phyloP scores from a whole-genome alignment of 2,888 invertebrate species.

The Cephus nigrinus region DNA sequence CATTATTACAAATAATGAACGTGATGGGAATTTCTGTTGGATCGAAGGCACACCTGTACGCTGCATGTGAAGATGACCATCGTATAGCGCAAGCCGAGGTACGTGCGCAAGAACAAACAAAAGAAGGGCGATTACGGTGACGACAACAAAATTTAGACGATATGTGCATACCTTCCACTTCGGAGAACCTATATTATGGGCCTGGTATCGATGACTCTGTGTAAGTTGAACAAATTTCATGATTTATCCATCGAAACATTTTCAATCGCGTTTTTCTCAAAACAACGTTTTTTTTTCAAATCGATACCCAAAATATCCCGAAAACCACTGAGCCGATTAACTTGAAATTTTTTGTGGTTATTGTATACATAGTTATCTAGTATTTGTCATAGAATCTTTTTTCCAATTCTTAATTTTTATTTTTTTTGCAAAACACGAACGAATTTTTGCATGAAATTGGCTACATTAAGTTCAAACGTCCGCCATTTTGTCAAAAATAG shows the following conservation, averaged over 20 bases:
- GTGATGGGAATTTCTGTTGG: slow-evolving; percentile 11
- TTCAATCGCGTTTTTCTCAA: too few relatives aligned
- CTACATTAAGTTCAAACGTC: too few relatives aligned
- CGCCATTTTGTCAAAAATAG: too few relatives aligned
- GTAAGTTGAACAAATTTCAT: too few relatives aligned
- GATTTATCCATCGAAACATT: too few relatives aligned
- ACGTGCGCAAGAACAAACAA: slow-evolving; percentile 10
- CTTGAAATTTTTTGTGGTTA: not conserved
- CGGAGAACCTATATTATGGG: too few relatives aligned
- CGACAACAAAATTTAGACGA: slow-evolving; percentile 5
- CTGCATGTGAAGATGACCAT: slow-evolving; percentile 7
- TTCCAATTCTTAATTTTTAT: not conserved
- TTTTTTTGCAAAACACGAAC: too few relatives aligned
- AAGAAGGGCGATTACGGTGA: slow-evolving; percentile 17
- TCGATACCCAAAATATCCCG: too few relatives aligned
- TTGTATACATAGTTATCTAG: slow-evolving; percentile 5
- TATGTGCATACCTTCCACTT: not conserved
- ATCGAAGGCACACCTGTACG: slow-evolving; percentile 9
- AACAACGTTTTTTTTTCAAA: too few relatives aligned
- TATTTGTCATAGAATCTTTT: slow-evolving; percentile 8
- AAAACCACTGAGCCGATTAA: too few relatives aligned
- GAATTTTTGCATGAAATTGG: too few relatives aligned
- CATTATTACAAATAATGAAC: slow-evolving; percentile 15
- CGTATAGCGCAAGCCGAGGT: slow-evolving; percentile 16
- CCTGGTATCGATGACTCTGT: too few relatives aligned